phyloP scores from a whole-genome alignment of 2,888 invertebrate genomes.

The Clistopyga incitator region DNA sequence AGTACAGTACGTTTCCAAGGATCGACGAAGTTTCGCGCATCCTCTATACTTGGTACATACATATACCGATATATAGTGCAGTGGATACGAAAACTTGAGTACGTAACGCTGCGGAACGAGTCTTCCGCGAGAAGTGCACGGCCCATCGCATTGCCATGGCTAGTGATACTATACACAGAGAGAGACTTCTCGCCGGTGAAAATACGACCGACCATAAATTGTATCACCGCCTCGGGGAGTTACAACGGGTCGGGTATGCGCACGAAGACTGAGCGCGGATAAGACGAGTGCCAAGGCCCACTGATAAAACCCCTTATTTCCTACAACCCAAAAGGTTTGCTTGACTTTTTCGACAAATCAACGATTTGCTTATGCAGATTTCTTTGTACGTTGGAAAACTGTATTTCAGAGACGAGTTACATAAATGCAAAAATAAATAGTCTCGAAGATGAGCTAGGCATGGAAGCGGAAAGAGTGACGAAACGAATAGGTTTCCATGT shows the following conservation, averaged over 20 bases:
- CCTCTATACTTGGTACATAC: conserved; percentile 1
- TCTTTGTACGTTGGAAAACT: too few species aligned
- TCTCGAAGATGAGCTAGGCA: neutral
- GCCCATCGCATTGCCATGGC: conserved; percentile 7
- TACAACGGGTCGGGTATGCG: conserved; percentile 27
- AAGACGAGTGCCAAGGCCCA: neutral
- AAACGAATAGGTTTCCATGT: conserved; percentile 56
- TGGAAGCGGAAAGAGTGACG: conserved; percentile 36
- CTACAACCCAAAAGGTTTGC: too few species aligned
- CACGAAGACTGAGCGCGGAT: neutral
- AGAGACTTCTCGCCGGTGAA: conserved; percentile 54
- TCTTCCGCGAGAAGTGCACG: conserved; percentile 16
- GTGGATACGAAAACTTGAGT: conserved; percentile 54
- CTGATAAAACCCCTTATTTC: too few species aligned
- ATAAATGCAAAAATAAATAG: conserved; percentile 11
- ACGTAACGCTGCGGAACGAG: conserved; percentile 53
- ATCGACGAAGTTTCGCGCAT: conserved; percentile 32
- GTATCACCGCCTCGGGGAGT: conserved; percentile 62
- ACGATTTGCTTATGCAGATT: too few species aligned
- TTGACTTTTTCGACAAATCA: too few species aligned
- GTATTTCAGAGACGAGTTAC: too few species aligned
- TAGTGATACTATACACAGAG: conserved; percentile 2
- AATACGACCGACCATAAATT: conserved; percentile 65
- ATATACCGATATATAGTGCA: conserved; percentile 19
- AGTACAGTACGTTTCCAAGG: conserved; percentile 9